Conservation (phyloP, 2,113 vertebrate genomes). For the Stomatorhinus ivindoensis region DNA sequence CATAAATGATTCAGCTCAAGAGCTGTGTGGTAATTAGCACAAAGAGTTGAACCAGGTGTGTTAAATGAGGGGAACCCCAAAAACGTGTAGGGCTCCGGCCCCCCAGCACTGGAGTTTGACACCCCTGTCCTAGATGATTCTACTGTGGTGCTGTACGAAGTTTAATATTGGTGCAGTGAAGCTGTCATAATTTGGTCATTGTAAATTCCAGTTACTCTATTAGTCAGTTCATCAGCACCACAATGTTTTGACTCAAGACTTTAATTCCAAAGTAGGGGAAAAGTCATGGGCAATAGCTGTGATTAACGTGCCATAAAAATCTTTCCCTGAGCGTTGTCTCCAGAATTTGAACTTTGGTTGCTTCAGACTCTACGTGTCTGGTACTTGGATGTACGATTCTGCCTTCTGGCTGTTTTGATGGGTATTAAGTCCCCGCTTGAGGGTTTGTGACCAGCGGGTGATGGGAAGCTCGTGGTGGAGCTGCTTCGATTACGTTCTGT, state of each 20-base stretch:
- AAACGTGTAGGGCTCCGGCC: too few species aligned
- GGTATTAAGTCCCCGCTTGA: background rate
- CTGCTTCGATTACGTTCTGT: background rate
- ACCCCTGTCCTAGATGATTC: background rate
- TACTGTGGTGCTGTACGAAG: background rate
- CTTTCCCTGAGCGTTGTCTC: background rate
- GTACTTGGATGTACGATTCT: background rate
- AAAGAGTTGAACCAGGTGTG: too few species aligned
- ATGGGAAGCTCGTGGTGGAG: background rate
- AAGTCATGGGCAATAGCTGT: background rate
- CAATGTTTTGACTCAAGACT: background rate
- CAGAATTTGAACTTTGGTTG: slow-evolving; percentile 39
- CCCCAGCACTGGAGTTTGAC: too few species aligned
- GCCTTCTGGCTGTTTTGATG: background rate
- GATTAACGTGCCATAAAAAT: background rate
- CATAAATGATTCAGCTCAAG: too few species aligned
- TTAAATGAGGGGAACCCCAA: too few species aligned
- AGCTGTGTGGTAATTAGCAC: too few species aligned
- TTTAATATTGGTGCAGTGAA: background rate
- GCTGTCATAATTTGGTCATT: background rate
- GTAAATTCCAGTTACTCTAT: background rate
- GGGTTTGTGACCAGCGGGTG: background rate
- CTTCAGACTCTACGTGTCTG: slow-evolving; percentile 17
- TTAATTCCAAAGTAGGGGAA: background rate
- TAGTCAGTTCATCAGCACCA: background rate